A percentile compares a stretch with the other conserved stretches of the same genome.
These are phyloP conservation scores for Thysanoteuthis rhombus DNA, from an alignment of 2,888 invertebrate genomes.

Conservation along the genomic window DNA sequence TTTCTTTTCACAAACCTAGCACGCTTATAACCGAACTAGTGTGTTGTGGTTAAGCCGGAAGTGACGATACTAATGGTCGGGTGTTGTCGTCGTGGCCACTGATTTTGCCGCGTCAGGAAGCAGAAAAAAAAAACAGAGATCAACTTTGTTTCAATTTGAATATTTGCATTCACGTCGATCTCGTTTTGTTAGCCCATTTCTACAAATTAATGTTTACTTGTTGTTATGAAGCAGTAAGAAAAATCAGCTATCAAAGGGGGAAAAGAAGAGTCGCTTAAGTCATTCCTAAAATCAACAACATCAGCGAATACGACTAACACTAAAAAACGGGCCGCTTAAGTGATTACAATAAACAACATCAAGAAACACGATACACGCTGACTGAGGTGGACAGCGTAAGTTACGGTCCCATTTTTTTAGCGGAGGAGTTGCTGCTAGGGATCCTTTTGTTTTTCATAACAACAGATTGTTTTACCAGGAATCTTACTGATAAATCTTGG, in stretches of 20 bases:
- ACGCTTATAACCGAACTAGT: background rate
- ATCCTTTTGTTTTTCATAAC: background rate
- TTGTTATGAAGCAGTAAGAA: background rate
- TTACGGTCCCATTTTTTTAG: background rate
- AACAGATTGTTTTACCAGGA: background rate
- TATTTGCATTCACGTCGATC: background rate
- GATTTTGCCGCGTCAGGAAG: background rate
- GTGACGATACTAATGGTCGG: background rate
- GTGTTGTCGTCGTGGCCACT: background rate
- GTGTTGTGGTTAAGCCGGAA: background rate
- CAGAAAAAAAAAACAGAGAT: background rate
- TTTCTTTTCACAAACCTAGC: background rate
- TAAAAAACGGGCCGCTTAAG: background rate
- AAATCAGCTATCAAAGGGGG: background rate
- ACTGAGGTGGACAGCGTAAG: background rate
- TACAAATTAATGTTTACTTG: background rate
- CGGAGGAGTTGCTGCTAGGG: background rate
- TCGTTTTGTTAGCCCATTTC: background rate
- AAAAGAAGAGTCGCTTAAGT: background rate
- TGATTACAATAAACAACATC: background rate
- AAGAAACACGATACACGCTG: background rate
- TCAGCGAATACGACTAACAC: background rate
- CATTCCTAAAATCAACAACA: background rate
- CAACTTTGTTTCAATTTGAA: background rate
- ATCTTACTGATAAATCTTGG: background rate